Base-by-base conservation (phyloP, 2,113 vertebrate species). In the Origma solitaria region DNA sequence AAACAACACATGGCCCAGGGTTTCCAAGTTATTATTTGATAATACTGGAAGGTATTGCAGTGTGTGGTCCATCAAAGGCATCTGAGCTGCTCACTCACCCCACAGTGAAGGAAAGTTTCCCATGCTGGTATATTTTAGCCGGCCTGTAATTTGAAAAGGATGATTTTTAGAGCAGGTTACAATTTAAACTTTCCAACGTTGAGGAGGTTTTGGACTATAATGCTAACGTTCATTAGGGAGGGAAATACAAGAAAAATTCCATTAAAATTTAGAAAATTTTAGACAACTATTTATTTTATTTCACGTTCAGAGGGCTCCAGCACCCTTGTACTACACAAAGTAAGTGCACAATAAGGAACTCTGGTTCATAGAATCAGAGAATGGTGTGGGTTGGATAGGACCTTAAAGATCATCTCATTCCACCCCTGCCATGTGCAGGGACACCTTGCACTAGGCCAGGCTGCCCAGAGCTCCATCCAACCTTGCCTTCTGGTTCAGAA, bases 41-140 rank as follows among this genome's bases (percentile, higher is more conserved):
- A 96, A 92, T 47, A n/a, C 25, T 66, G 72, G 81, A 83, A 94
- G 90, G 80, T 58, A 66, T 68, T 92, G 15, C 3, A 88, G 86
- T 84, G 96, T 95, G 94, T 95, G 90, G 92, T 90, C 95, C 72
- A 73, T 58, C 91, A 90, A 77, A 96, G 80, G 83, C 94, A 88
- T 40, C 62, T 61, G 80, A 73, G 51, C 23, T 33, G 53, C 45
- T 95, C 82, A 14, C 53, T 56, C 57, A 42, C 53, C 70, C 83
- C 25, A 75, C 62, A 73, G 58, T 0, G 0, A 88, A 85, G 66
- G 68, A 78, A 96, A 19, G 38, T 68, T 61, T 57, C 87, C 65
- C 50, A 40, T 79, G 54, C 60, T 88, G 51, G 25, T 69, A 13
- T 38, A 18, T 57, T 95, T 68, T 38, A 80, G 60, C 47, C 35